These are phyloP conservation scores for Caenorhabditis remanei DNA, from an alignment of 1,140 invertebrate species.

Conservation along the genomic window DNA sequence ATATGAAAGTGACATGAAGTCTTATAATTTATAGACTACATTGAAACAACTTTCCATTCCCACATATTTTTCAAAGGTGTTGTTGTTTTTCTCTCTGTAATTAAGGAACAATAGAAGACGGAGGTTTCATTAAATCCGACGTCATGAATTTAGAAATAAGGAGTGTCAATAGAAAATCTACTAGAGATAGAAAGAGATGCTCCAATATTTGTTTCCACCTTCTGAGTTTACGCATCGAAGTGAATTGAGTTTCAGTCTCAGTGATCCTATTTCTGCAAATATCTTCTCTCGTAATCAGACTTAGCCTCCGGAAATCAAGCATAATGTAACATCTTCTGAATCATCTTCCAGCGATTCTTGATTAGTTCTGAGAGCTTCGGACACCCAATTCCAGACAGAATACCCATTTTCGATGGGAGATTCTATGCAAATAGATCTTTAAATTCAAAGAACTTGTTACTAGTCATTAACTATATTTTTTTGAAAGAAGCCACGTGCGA, in stretches of 20 bases:
- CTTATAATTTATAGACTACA: conserved; percentile 8
- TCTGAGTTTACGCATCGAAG: background rate
- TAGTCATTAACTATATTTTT: background rate
- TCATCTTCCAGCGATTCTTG: background rate
- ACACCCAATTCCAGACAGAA: background rate
- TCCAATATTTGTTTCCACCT: background rate
- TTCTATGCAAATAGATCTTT: background rate
- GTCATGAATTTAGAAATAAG: conserved; percentile 11
- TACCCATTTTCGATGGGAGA: background rate
- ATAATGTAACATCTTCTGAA: background rate
- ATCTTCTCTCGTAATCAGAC: background rate
- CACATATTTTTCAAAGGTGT: background rate
- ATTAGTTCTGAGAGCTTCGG: background rate
- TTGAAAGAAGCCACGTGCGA: background rate
- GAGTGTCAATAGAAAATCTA: too few relatives aligned
- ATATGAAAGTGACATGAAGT: conserved; percentile 27
- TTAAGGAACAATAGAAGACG: too few relatives aligned
- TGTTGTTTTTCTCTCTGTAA: background rate
- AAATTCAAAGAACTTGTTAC: background rate
- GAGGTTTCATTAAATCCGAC: background rate
- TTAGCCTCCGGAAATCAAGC: background rate
- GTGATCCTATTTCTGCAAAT: background rate
- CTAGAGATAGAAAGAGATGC: too few relatives aligned
- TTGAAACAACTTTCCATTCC: background rate
- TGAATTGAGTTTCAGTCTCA: background rate